Evolutionary conservation across 2,113 vertebrate genomes (phyloP), one percentile per base, ranked within the genome.

Genomic region (Nipponia nippon): DNA sequence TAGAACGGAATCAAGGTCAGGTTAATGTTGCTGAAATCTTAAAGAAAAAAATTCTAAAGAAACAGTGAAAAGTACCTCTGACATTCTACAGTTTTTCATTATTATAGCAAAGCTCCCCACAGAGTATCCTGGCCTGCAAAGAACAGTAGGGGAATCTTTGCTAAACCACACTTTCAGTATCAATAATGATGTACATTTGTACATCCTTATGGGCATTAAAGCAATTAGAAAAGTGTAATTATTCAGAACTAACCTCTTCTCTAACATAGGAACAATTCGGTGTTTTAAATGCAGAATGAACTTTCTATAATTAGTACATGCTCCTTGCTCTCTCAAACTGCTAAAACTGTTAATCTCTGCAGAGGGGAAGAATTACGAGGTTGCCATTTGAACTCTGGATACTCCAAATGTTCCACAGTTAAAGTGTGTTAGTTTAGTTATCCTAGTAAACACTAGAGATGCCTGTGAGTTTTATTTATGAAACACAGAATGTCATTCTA

Each of bases 331-430:
- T 67, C 38, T 79, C 42, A 84, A 70, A 73, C 23, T 73, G 30
- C 34, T 62, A 77, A 56, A 83, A 58, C n/a, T 62, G 49, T 52
- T 72, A 25, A 83, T 49, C 20, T 80, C 62, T 70, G 40, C n/a
- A 65, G 36, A 83, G 9, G 11, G 11, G 34, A 49, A 86, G 79
- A 82, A 70, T 3, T 78, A 23, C 0, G 2, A 80, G 21, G 27
- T 9, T 92, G 62, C 36, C 49, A 70, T 83, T 49, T 73, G 58
- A 90, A 85, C 49, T 90, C 34, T 56, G 40, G 78, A 30, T 61
- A 76, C 20, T 55, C 27, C 1, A 0, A 69, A 56, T 20, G 36
- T 46, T 93, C 40, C 65, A 82, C 0, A 0, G 65, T 72, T 63
- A 23, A 92, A 63, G 16, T 19, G 10, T 49, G 66, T 69, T 78